A percentile compares a stretch with the other conserved stretches of the same genome.
Evolutionary conservation across 2,888 invertebrate genomes (phyloP).

Genomic region (Synanthedon myopaeformis): DNA sequence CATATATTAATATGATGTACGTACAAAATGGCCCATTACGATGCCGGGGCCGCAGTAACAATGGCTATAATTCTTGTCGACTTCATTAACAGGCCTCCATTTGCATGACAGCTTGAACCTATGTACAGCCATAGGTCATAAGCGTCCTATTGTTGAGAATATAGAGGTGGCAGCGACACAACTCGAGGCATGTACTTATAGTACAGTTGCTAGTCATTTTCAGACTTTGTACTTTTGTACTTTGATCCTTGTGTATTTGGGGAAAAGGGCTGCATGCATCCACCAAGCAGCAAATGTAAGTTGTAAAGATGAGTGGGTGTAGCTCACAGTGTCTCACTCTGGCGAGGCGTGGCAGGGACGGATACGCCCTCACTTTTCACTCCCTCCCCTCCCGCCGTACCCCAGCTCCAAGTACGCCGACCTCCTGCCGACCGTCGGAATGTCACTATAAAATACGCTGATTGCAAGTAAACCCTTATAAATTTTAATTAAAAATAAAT

Average conservation of each 20-base stretch:
- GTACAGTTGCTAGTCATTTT: slow-evolving; percentile 3
- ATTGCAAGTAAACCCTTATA: no score
- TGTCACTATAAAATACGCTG: not conserved
- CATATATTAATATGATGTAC: slow-evolving; percentile 64
- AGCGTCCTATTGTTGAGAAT: slow-evolving; percentile 30
- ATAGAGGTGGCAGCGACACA: slow-evolving; percentile 15
- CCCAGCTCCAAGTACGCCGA: slow-evolving; percentile 1
- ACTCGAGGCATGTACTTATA: not conserved
- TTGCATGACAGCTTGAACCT: slow-evolving; percentile 59
- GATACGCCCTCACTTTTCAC: slow-evolving; percentile 34
- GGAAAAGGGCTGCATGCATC: slow-evolving; percentile 11
- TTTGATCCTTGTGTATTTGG: slow-evolving; percentile 22
- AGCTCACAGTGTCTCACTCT: slow-evolving; percentile 41
- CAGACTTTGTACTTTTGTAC: slow-evolving; percentile 10
- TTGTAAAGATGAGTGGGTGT: slow-evolving; percentile 47
- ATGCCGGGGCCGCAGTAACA: slow-evolving; percentile 59
- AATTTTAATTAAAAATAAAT: no score
- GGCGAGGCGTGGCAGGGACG: slow-evolving; percentile 45
- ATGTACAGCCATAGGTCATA: slow-evolving; percentile 35
- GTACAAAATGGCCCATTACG: slow-evolving; percentile 62
- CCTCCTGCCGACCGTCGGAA: not conserved
- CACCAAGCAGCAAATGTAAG: slow-evolving; percentile 18
- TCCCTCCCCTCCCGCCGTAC: slow-evolving; percentile 11
- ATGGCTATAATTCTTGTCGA: slow-evolving; percentile 66
- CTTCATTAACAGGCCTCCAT: slow-evolving; percentile 70